Base-by-base conservation (phyloP, 1,140 invertebrate genomes). In the Vanessa atalanta region DNA sequence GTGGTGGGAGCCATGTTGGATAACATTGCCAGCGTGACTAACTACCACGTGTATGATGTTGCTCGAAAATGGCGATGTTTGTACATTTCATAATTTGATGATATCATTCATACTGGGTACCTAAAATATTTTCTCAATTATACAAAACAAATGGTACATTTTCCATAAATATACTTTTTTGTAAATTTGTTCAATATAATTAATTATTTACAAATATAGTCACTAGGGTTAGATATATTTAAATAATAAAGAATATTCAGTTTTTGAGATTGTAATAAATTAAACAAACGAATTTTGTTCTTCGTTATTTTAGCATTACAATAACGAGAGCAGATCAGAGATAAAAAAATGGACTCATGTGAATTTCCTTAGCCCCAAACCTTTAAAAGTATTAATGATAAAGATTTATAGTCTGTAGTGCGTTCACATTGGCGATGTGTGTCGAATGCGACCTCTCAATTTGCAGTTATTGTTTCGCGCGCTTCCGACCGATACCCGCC, bases 11-110 rank as follows among this genome's bases (percentile, higher is more conserved):
- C 87, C 84, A 85, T 88, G 89, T 89, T 91, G 83, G 71, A 69
- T 84, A 85, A 90, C 88, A 89, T 84, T 83, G 79, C 72, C 83
- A 83, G 80, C 84, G 85, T 90, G 84, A 82, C 86, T 80, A 86
- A 88, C 76, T 69, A 65, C 53, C 69, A 70, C 69, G 69, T 65
- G 61, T 37, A 53, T 47, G 66, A 2, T n/a, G 57, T 37, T 48
- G 9, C 13, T 47, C 43, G 70, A 74, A 70, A 37, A 71, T 71
- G 61, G 70, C 70, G 70, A 4, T 65, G 70, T 65, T 71, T 63
- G 43, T 66, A 70, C 20, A 63, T 43, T 47, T 67, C 60, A 13
- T 65, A 70, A 65, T 50, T 60, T 66, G 51, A 65, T 60, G 37
- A 65, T 69, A 16, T 31, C 26, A 64, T 65, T 43, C 55, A 61